A percentile compares a stretch with the other conserved stretches of the same genome.
These are phyloP conservation scores for Nycticryphes semicollaris DNA, from an alignment of 2,113 vertebrate genomes.

Conservation along the genomic window DNA sequence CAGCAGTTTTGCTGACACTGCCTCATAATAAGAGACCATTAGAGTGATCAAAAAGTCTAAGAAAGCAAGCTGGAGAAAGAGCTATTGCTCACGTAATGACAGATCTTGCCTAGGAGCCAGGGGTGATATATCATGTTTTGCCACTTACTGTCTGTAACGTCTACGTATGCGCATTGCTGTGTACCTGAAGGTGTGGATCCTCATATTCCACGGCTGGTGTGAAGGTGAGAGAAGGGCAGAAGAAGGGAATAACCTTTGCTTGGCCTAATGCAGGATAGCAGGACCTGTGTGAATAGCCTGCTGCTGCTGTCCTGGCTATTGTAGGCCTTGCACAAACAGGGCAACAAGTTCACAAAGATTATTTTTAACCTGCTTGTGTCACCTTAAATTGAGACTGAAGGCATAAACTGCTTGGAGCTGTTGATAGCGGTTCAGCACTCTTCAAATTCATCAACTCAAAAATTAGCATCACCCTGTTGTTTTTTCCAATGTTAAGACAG, in stretches of 20 bases:
- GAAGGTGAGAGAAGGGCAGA: background rate
- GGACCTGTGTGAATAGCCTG: fast-evolving
- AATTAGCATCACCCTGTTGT: fast-evolving
- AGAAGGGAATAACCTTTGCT: background rate
- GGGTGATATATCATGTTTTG: fast-evolving
- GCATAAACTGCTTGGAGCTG: background rate
- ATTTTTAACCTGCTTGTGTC: background rate
- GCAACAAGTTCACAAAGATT: background rate
- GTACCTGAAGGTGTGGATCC: background rate
- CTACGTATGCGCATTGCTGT: fast-evolving
- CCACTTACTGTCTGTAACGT: background rate
- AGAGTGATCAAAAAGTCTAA: background rate
- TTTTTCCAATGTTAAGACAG: background rate
- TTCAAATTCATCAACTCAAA: background rate
- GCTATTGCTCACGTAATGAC: background rate
- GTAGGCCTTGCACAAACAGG: background rate
- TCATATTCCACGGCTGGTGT: fast-evolving
- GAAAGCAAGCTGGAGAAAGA: background rate
- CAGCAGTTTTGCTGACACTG: background rate
- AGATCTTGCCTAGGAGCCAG: background rate
- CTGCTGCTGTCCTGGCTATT: background rate
- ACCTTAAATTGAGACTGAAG: background rate
- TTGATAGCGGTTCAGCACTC: background rate
- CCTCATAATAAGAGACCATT: background rate
- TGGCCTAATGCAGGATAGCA: background rate